Conservation (phyloP, 1,140 invertebrate genomes). For the Neoseiulus cucumeris region DNA sequence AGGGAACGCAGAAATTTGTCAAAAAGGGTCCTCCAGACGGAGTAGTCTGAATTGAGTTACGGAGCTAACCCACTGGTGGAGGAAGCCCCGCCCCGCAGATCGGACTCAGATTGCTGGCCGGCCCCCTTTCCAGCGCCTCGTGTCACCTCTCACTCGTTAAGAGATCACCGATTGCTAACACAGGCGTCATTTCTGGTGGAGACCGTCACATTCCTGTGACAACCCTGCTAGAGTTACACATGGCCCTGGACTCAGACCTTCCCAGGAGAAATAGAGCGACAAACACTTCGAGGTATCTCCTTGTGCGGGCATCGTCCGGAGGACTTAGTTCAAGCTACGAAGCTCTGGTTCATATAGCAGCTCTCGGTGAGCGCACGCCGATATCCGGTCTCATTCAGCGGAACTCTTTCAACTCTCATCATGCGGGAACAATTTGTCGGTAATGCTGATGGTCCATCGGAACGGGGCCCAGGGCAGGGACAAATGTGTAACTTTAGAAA, state of each 20-base stretch:
- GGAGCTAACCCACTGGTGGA: neutral
- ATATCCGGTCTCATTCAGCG: too few relatives aligned
- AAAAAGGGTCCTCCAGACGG: neutral
- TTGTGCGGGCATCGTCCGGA: constrained; percentile 11
- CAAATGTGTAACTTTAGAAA: too few relatives aligned
- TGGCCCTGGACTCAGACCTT: constrained; percentile 9
- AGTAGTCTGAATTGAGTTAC: constrained; percentile 12
- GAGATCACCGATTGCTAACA: neutral
- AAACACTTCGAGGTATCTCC: neutral
- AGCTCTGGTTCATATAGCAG: too few relatives aligned
- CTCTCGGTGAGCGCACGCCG: too few relatives aligned
- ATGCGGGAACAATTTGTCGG: too few relatives aligned
- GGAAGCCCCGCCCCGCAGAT: neutral
- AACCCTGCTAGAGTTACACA: neutral
- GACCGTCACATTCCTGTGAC: constrained; percentile 7
- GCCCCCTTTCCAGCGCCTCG: constrained; percentile 3
- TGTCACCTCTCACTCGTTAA: neutral
- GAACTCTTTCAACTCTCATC: too few relatives aligned
- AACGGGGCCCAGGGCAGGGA: too few relatives aligned
- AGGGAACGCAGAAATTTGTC: too few relatives aligned
- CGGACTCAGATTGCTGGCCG: constrained; percentile 2
- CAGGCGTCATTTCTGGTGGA: constrained; percentile 1
- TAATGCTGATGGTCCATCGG: too few relatives aligned
- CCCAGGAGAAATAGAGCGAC: neutral
- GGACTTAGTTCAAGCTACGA: neutral